Evolutionary conservation across 2,113 vertebrate species (phyloP).

Genomic region (Orycteropus afer): DNA sequence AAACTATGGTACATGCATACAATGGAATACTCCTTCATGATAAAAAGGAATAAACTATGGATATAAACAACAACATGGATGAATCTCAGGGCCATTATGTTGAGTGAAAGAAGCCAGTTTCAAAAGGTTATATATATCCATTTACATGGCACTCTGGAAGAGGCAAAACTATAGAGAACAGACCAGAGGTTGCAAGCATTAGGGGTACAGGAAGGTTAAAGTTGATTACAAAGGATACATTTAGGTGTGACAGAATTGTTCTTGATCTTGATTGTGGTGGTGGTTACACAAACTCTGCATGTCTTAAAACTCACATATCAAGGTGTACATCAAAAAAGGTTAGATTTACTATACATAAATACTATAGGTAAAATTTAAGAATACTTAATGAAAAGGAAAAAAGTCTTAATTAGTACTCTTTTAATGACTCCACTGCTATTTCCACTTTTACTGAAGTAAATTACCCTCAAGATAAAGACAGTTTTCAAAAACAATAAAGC

Average conservation of each 20-base stretch:
- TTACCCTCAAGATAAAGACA: neutral
- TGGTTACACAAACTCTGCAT: neutral
- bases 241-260: neutral
- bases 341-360: neutral
- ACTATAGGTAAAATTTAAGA: neutral
- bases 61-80: neutral
- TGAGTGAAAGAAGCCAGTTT: neutral
- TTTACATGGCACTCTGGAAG: neutral
- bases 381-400: neutral
- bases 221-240: neutral
- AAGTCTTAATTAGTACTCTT: neutral
- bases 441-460: slow-evolving; percentile 19
- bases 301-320: neutral
- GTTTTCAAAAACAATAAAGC: neutral
- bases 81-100: neutral
- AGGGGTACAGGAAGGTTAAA: too few relatives aligned
- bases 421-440: neutral
- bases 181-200: neutral
- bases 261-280: neutral
- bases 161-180: neutral
- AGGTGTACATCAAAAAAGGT: neutral
- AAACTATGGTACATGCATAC: too few relatives aligned
- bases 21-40: neutral
- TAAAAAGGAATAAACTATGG: neutral
- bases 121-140: neutral